Evolutionary conservation across 2,888 invertebrate genomes (phyloP), one percentile per base, ranked within the genome.

Genomic region (Neuroscelio doddi): DNA sequence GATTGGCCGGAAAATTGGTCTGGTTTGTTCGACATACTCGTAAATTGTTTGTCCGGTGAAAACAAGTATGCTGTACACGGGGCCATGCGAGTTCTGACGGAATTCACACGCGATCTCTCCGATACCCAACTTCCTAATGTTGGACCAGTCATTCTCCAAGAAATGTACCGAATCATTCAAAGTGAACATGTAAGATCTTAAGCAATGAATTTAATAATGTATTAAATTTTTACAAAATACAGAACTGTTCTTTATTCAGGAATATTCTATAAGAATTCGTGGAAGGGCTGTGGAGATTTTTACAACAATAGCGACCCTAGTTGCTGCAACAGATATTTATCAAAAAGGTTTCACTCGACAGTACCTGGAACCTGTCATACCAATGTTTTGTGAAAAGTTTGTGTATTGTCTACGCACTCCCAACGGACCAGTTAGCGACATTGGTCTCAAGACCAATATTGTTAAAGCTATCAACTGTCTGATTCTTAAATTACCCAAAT

Each of bases 1-100:
- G 92, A 92, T 76, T 92, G 92, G 90, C 92, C 92, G 0, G 89
- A 89, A 62, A 86, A 88, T 47, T 92, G 92, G 92, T 88, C 90
- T 0, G 88, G 89, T 51, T 81, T 92, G 1, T 91, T 92, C 74
- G 88, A 90, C 55, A 87, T 91, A 15, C 86, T 92, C 30, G 89
- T 92, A 65, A 87, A 86, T 49, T 90, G 90, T 64, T 82, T 91
- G 44, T 88, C 88, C 16, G 88, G 89, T 50, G 87, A 87, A 66
- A 87, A 86, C 67, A 86, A 88, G 68, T 75, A 67, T 56, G 86
- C 90, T 1, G 90, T 92, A 15, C 90, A 91, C 80, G 92, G 92
- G 7, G 90, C 91, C 4, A 91, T 92, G 90, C 86, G 91, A 77
- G 91, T 92, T 1, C 82, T 92, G 29, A 87, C 89, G 71, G 92